Percentiles rank a stretch among this genome's conserved stretches.
Evolutionary conservation across 2,113 vertebrate species (phyloP).

Genomic region (Pelobates fuscus): DNA sequence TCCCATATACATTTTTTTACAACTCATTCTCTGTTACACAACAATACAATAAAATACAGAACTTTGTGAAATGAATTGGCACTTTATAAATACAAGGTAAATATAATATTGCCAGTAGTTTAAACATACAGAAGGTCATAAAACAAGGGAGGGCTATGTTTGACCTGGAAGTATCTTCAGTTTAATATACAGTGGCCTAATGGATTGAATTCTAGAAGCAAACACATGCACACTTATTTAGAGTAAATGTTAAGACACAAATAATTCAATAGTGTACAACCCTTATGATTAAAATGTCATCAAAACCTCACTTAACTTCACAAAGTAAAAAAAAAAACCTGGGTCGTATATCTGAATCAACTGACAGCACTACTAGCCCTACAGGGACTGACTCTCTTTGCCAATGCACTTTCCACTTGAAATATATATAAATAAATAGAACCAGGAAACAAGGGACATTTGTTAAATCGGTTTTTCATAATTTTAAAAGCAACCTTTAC

Average conservation of each 20-base stretch:
- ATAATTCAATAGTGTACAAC: conserved; percentile 28
- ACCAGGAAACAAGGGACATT: conserved; percentile 37
- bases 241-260: conserved; percentile 5
- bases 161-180: not conserved
- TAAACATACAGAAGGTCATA: too few species aligned
- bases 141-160: too few species aligned
- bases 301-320: conserved; percentile 25
- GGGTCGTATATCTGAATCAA: conserved; percentile 35
- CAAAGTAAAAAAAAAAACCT: not conserved
- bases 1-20: too few species aligned
- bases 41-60: too few species aligned
- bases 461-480: conserved; percentile 58
- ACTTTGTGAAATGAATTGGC: too few species aligned
- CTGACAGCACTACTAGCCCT: conserved; percentile 15
- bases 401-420: conserved; percentile 22
- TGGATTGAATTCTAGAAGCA: not conserved
- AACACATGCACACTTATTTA: not conserved
- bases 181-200: not conserved
- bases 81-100: too few species aligned
- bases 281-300: conserved; percentile 37
- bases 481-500: conserved; percentile 66
- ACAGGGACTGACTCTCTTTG: conserved; percentile 13
- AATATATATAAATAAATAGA: conserved; percentile 18
- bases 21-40: too few species aligned
- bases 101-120: too few species aligned